Conservation (phyloP, 2,113 vertebrate species). For the Myanophis thanlyinensis region DNA sequence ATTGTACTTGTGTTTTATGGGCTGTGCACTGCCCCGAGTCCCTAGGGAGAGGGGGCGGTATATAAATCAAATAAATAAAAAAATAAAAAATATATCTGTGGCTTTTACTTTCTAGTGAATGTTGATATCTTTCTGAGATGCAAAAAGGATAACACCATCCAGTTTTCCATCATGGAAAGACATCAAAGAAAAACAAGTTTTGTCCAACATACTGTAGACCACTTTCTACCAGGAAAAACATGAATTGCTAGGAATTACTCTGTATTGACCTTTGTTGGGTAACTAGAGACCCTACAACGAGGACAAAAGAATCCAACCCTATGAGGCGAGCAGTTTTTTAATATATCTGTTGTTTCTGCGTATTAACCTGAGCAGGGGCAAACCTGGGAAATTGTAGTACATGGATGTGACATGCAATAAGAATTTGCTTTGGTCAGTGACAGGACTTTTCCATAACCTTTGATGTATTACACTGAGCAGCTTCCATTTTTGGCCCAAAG, state of each 20-base stretch:
- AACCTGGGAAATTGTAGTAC: neutral
- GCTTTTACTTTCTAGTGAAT: neutral
- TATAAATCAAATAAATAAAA: no score
- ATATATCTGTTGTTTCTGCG: neutral
- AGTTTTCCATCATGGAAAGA: neutral
- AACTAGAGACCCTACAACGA: neutral
- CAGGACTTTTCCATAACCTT: neutral
- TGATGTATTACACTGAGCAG: neutral
- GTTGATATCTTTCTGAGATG: neutral
- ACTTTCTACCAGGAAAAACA: neutral
- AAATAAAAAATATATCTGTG: no score
- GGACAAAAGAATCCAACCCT: neutral
- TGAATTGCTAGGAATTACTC: neutral
- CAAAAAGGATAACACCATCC: neutral
- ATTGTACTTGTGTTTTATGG: no score
- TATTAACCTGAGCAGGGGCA: neutral
- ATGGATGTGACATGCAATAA: accelerated
- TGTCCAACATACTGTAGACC: neutral
- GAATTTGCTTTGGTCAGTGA: neutral
- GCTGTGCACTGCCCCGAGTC: no score
- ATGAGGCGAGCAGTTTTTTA: neutral
- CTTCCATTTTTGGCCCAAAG: constrained; percentile 1
- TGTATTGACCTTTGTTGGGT: neutral
- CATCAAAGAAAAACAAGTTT: neutral
- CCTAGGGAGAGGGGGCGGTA: no score